Base-by-base conservation (phyloP, 2,113 vertebrate species). In the Pseudonaja textilis region DNA sequence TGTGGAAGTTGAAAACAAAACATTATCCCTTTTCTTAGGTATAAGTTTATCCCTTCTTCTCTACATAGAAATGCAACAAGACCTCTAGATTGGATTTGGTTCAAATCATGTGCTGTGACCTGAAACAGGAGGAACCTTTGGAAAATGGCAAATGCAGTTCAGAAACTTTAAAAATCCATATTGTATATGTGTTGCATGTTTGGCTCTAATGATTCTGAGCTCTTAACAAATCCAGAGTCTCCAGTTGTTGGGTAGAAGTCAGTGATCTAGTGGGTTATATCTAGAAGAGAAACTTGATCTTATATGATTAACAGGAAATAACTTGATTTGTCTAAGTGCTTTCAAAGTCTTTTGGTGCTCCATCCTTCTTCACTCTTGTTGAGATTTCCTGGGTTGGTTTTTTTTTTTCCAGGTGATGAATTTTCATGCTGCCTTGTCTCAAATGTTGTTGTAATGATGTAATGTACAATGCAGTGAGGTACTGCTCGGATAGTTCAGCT, bases 1-100 rank as follows among this genome's bases (percentile, higher is more conserved):
- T 97, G 98, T 98, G 98, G 97, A 98, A 98, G 97, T 98, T 98
- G 98, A 98, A 97, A 98, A 98, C 97, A 98, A 97, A 97, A 97
- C 97, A 98, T 97, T 96, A 96, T 97, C 96, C 97, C 97, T 91
- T 92, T 98, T 98, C 98, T 97, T 91, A 85, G 89, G 96, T 96
- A 93, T 95, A 95, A 95, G 95, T 95, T 95, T 6, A 56, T 95
- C 95, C 94, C 95, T 95, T 95, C 94, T 95, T 95, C 93, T 93
- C 89, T 93, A 92, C 92, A 91, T 94, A 94, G 93, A 91, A 94
- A 93, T 29, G 88, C 92, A 94, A 92, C 91, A 95, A 95, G 96
- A 92, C 95, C 55, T 93, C 64, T 59, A 93, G 95, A 92, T 93
- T 95, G 95, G 93, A 56, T 64, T 93, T 93, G 12, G 81, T 89